phyloP scores from a whole-genome alignment of 2,113 vertebrate species.

The Rhea americana region DNA sequence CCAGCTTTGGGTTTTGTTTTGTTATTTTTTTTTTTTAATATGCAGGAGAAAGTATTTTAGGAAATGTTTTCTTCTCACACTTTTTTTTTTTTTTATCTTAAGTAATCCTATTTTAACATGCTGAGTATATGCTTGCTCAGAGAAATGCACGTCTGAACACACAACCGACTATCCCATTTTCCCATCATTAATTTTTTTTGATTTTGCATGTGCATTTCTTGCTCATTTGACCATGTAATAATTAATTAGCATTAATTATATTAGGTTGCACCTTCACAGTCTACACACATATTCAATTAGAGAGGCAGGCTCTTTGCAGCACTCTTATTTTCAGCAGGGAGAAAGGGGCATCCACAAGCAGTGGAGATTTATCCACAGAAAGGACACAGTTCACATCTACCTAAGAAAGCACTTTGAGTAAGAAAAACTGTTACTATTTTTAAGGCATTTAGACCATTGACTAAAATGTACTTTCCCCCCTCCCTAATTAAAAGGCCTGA shows the following conservation, averaged over 20 bases:
- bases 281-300: constrained; percentile 65
- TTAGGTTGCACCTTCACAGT: constrained; percentile 71
- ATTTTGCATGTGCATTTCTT: constrained; percentile 72
- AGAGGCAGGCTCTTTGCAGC: constrained; percentile 57
- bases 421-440: constrained; percentile 69
- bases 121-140: constrained; percentile 47
- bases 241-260: constrained; percentile 81
- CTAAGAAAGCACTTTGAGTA: constrained; percentile 56
- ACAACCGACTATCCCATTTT: constrained; percentile 75
- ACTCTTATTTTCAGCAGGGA: constrained; percentile 49
- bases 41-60: constrained; percentile 30
- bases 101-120: constrained; percentile 58
- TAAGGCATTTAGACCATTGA: constrained; percentile 41
- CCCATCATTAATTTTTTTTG: constrained; percentile 76
- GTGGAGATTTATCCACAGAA: background rate
- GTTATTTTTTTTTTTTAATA: background rate
- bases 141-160: constrained; percentile 67
- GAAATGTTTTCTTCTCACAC: constrained; percentile 43
- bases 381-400: constrained; percentile 1
- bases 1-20: background rate
- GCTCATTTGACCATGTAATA: constrained; percentile 79
- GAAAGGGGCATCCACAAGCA: constrained; percentile 24
- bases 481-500: constrained; percentile 56
- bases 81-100: constrained; percentile 18
- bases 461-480: constrained; percentile 46